Evolutionary conservation across 2,888 invertebrate genomes (phyloP).

Genomic region (Sinotaia quadrata): DNA sequence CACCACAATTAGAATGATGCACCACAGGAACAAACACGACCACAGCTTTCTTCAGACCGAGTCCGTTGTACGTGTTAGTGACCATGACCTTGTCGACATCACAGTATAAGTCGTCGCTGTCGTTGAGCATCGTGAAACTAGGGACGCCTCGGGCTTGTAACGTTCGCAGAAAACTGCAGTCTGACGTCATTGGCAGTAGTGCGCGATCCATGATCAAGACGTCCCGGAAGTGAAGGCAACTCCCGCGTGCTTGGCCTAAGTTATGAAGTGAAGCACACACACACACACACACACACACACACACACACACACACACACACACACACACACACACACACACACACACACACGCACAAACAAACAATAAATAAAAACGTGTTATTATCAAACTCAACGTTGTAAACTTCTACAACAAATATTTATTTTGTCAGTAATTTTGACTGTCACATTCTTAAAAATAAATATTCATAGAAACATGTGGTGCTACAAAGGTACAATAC

Average conservation of each 20-base stretch:
- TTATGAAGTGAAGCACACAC: too few relatives aligned
- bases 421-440: too few relatives aligned
- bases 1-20: background rate
- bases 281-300: background rate
- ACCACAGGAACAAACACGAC: slow-evolving; percentile 7
- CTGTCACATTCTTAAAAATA: too few relatives aligned
- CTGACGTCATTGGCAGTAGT: slow-evolving; percentile 10
- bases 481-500: too few relatives aligned
- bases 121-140: background rate
- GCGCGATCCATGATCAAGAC: slow-evolving; percentile 1
- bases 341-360: background rate
- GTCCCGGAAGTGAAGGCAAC: background rate
- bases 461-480: too few relatives aligned
- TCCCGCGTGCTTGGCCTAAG: too few relatives aligned
- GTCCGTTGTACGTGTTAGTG: slow-evolving; percentile 11
- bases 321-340: slow-evolving; percentile 10
- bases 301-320: slow-evolving; percentile 1
- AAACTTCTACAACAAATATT: too few relatives aligned
- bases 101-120: background rate
- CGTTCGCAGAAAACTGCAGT: background rate
- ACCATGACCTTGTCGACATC: background rate
- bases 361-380: background rate
- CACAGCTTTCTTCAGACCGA: slow-evolving; percentile 1
- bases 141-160: background rate
- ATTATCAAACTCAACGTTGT: background rate